Conservation (phyloP, 2,113 vertebrate genomes). For the Mirounga angustirostris region DNA sequence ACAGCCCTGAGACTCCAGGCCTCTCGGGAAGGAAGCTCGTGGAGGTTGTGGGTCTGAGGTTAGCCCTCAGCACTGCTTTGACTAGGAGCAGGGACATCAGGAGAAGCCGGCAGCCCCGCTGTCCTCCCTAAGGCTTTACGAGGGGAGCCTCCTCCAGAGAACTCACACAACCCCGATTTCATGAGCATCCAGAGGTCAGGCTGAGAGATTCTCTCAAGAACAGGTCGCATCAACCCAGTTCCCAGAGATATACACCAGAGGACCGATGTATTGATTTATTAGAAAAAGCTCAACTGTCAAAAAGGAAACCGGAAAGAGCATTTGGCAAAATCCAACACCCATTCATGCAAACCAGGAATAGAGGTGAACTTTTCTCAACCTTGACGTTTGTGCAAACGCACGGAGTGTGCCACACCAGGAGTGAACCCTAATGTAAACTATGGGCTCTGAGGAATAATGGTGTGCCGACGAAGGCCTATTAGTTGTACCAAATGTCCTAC, state of each 20-base stretch:
- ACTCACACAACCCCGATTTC: background rate
- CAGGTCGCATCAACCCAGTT: background rate
- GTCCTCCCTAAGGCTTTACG: background rate
- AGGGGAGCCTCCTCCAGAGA: background rate
- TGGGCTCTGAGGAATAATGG: background rate
- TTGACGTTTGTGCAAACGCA: background rate
- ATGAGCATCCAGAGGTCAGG: background rate
- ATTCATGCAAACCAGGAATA: background rate
- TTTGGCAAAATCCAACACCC: background rate
- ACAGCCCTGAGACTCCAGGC: background rate
- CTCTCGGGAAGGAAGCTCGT: background rate
- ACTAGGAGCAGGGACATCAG: rapidly evolving
- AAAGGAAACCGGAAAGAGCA: background rate
- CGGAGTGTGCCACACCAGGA: rapidly evolving
- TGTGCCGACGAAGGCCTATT: background rate
- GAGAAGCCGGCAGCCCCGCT: background rate
- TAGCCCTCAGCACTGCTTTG: background rate
- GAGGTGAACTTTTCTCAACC: background rate
- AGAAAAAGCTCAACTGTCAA: background rate
- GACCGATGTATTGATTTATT: background rate
- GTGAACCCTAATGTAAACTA: background rate
- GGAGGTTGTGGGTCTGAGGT: background rate
- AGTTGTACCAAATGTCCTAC: background rate
- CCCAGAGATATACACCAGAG: background rate
- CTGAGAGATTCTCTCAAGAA: background rate